Base-by-base conservation (phyloP, 2,888 invertebrate genomes). In the Clanis bilineata region DNA sequence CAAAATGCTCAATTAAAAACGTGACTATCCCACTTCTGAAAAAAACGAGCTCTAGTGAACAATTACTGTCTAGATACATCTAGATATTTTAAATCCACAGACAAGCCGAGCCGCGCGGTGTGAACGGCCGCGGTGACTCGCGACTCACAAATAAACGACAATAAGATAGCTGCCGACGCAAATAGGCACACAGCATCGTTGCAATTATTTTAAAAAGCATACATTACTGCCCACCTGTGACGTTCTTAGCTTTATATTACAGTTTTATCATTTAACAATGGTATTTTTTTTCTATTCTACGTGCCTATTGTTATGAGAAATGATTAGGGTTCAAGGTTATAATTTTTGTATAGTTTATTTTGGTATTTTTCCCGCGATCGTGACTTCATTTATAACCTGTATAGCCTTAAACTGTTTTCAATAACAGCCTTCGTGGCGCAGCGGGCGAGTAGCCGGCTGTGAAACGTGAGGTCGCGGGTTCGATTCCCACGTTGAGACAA, bases 91-190 rank as follows among this genome's bases (percentile, higher is more conserved):
- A 32, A 51, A 51, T 4, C 28, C 32, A 51, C 18, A 32, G 28
- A 18, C 9, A 28, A 39, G 51, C 45, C 38, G 55, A 36, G 38
- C 64, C 62, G 70, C 72, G 73, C 70, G 70, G 83, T 82, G 90
- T 90, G 89, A 91, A 90, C 80, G 90, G 73, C 89, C 90, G 81
- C 80, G 66, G 74, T 76, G 86, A 82, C 87, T 77, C 87, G 89
- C 88, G 87, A 85, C 86, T 81, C 85, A 85, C 85, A 89, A 90
- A 91, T 89, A 89, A 86, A 87, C 83, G 69, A 75, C 71, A 66
- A 69, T 73, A 64, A 64, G 66, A 62, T 62, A 65, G 57, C 41
- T 41, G 65, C 64, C 68, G 78, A 77, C 81, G 77, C 79, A 85
- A 86, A 86, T 86, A 87, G 77, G 73, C 78, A 73, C 83, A 79